Percentiles rank a stretch among this genome's conserved stretches.
Evolutionary conservation across 2,888 invertebrate genomes (phyloP).

Genomic region (Mimas tiliae): DNA sequence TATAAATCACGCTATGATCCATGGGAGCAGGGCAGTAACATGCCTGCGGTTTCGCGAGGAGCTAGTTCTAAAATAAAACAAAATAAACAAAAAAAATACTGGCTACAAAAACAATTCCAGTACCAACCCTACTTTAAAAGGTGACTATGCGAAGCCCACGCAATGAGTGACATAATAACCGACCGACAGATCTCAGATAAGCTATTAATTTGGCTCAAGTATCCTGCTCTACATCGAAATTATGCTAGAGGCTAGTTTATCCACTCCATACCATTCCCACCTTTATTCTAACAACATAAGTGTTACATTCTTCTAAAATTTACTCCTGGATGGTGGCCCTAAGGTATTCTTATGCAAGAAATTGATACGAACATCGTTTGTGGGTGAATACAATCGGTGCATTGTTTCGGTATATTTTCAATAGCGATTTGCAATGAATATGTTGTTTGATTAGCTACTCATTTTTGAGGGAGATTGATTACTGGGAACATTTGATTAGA

Average conservation of each 20-base stretch:
- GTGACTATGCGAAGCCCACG: conserved; percentile 62
- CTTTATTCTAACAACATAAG: conserved; percentile 34
- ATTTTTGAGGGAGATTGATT: conserved; percentile 16
- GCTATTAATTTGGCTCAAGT: conserved; percentile 81
- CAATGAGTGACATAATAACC: conserved; percentile 80
- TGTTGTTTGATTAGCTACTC: conserved; percentile 10
- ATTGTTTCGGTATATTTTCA: conserved; percentile 42
- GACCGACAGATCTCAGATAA: conserved; percentile 75
- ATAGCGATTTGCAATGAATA: conserved; percentile 22
- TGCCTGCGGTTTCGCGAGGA: no score
- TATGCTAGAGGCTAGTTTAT: conserved; percentile 47
- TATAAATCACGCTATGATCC: no score
- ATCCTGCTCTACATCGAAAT: conserved; percentile 67
- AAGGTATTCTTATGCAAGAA: conserved; percentile 54
- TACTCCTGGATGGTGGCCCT: not conserved
- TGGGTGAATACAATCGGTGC: conserved; percentile 62
- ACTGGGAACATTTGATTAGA: conserved; percentile 7
- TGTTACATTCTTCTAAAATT: conserved; percentile 33
- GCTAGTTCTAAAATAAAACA: no score
- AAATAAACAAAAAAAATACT: not conserved
- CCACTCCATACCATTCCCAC: conserved; percentile 23
- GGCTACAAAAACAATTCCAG: not conserved
- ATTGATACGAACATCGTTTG: conserved; percentile 73
- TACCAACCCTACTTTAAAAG: conserved; percentile 63
- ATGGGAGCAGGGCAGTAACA: no score